phyloP scores from a whole-genome alignment of 2,888 invertebrate species.

The Troides oblongomaculatus region DNA sequence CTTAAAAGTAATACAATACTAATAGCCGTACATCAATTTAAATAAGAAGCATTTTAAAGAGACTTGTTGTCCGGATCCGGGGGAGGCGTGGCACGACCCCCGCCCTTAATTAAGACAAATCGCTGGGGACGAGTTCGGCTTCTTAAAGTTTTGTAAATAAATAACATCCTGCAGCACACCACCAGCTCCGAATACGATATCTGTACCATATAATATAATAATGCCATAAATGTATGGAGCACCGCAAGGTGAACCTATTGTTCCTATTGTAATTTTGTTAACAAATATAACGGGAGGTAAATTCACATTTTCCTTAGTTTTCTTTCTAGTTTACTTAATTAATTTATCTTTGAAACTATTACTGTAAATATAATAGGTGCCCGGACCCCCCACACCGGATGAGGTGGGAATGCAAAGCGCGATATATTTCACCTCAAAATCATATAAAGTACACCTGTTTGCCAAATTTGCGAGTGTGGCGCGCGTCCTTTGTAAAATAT shows the following conservation, averaged over 20 bases:
- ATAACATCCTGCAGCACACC: no score
- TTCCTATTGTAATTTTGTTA: no score
- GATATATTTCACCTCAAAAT: constrained; percentile 34
- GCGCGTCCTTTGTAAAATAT: constrained; percentile 33
- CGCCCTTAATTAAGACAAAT: constrained; percentile 73
- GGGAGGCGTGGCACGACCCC: constrained; percentile 65
- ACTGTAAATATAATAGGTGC: no score
- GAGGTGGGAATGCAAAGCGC: background rate
- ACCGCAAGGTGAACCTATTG: no score
- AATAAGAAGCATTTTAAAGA: constrained; percentile 18
- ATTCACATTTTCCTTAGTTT: no score
- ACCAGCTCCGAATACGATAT: no score
- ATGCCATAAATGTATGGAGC: no score
- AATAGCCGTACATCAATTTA: constrained; percentile 18
- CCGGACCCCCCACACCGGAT: no score
- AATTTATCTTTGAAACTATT: no score
- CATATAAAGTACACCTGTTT: constrained; percentile 36
- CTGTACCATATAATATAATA: no score
- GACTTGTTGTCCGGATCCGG: constrained; percentile 49
- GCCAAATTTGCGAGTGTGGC: constrained; percentile 33
- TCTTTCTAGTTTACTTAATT: no score
- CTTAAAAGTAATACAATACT: constrained; percentile 1
- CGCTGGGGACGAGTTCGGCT: constrained; percentile 34
- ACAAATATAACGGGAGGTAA: no score
- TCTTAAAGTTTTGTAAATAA: background rate